phyloP scores from a whole-genome alignment of 2,113 vertebrate species.

The Thymallus thymallus region DNA sequence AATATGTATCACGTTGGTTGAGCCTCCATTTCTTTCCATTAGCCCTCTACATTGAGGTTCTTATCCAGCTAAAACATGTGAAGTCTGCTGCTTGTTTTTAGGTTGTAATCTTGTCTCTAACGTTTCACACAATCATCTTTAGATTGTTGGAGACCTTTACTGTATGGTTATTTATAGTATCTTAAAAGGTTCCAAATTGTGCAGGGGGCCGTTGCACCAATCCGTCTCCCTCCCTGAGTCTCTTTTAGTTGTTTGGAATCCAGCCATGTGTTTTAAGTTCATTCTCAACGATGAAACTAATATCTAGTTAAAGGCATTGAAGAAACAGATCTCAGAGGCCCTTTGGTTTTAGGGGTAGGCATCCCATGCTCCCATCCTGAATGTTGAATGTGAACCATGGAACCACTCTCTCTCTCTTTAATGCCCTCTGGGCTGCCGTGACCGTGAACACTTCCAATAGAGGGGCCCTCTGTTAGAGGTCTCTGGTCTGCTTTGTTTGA shows the following conservation, averaged over 20 bases:
- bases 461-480: too few relatives aligned
- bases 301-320: slow-evolving; percentile 33
- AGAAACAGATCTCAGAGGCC: slow-evolving; percentile 18
- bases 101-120: slow-evolving; percentile 46
- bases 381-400: slow-evolving; percentile 4
- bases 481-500: too few relatives aligned
- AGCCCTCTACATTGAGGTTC: slow-evolving; percentile 26
- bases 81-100: slow-evolving; percentile 29
- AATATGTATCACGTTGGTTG: too few relatives aligned
- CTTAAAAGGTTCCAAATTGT: slow-evolving; percentile 42
- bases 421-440: slow-evolving; percentile 3
- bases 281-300: slow-evolving; percentile 34
- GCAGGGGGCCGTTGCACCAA: slow-evolving; percentile 32
- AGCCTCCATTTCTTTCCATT: too few relatives aligned
- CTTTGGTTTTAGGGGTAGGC: slow-evolving; percentile 37
- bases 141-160: slow-evolving; percentile 44
- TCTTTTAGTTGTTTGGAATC: slow-evolving; percentile 27
- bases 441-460: too few relatives aligned
- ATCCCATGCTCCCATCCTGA: slow-evolving; percentile 23
- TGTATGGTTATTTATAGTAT: slow-evolving; percentile 45
- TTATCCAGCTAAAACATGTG: slow-evolving; percentile 37
- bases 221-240: slow-evolving; percentile 23
- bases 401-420: not conserved
- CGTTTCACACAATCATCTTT: slow-evolving; percentile 47
- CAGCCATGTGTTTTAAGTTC: slow-evolving; percentile 27